Conservation (phyloP, 2,888 invertebrate genomes). For the Maniola hyperantus region DNA sequence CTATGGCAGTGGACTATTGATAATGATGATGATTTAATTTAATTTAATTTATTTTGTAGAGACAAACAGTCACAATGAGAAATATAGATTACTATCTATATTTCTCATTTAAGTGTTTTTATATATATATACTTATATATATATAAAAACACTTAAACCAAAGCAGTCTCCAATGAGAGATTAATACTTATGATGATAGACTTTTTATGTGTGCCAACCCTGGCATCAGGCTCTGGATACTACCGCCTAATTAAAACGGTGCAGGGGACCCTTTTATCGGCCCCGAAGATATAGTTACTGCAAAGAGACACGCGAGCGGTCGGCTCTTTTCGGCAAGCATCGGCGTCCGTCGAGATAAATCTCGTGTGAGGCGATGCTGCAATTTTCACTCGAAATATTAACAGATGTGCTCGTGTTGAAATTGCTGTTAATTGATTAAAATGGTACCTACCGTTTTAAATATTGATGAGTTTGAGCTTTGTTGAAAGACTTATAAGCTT, state of each 20-base stretch:
- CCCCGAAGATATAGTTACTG: slow-evolving; percentile 73
- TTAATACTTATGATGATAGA: no score
- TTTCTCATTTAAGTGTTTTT: no score
- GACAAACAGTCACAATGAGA: no score
- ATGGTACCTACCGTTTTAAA: slow-evolving; percentile 28
- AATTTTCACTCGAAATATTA: slow-evolving; percentile 44
- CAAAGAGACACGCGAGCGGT: slow-evolving; percentile 72
- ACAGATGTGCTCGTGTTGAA: slow-evolving; percentile 41
- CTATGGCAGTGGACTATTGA: no score
- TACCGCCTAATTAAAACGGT: slow-evolving; percentile 79
- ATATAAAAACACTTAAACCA: no score
- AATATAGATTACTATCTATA: no score
- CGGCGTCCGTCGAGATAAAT: slow-evolving; percentile 40
- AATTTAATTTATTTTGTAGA: no score
- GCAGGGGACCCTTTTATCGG: slow-evolving; percentile 74
- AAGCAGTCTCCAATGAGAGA: no score
- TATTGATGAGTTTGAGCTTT: slow-evolving; percentile 14
- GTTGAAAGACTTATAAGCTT: slow-evolving; percentile 13
- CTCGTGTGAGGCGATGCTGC: slow-evolving; percentile 44
- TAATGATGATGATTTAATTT: no score
- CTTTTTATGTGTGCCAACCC: slow-evolving; percentile 50
- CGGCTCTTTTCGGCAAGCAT: slow-evolving; percentile 51
- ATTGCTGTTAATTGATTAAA: slow-evolving; percentile 39
- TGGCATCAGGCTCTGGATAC: slow-evolving; percentile 60
- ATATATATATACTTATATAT: no score